A percentile compares a stretch with the other conserved stretches of the same genome.
These are phyloP conservation scores for Barbus barbus DNA, from an alignment of 2,113 vertebrate species.

Conservation along the genomic window DNA sequence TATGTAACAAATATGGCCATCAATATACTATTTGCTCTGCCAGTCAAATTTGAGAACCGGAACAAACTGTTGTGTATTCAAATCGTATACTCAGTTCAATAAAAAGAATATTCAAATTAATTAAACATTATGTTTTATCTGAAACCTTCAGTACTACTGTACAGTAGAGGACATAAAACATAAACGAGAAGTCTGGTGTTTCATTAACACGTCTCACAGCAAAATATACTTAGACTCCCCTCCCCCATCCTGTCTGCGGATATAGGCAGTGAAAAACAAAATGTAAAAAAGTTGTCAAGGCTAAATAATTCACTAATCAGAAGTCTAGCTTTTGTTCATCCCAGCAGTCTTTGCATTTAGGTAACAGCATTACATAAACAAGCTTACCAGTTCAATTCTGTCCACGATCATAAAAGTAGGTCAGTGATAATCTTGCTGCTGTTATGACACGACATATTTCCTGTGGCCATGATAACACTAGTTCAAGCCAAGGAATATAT, in stretches of 20 bases:
- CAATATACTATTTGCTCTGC: background rate
- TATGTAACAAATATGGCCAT: too few species aligned
- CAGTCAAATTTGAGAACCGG: background rate
- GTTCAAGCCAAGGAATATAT: conserved; percentile 6
- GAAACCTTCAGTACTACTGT: background rate
- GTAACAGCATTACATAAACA: background rate
- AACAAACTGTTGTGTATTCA: background rate
- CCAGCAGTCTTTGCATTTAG: background rate
- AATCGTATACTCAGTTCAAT: background rate
- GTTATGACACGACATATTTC: conserved; percentile 28
- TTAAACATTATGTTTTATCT: background rate
- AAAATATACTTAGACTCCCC: background rate
- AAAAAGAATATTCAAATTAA: background rate
- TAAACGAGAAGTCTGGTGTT: background rate
- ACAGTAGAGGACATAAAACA: background rate
- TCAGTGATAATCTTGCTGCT: conserved; percentile 23
- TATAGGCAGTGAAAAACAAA: background rate
- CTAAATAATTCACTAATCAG: background rate
- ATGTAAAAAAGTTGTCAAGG: background rate
- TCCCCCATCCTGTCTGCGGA: conserved; percentile 30
- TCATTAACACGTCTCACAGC: background rate
- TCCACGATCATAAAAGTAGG: conserved; percentile 30
- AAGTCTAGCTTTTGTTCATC: background rate
- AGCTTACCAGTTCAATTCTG: conserved; percentile 23
- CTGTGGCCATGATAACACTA: conserved; percentile 13